These are phyloP conservation scores for Nephila pilipes DNA, from an alignment of 1,140 invertebrate species.

Conservation along the genomic window DNA sequence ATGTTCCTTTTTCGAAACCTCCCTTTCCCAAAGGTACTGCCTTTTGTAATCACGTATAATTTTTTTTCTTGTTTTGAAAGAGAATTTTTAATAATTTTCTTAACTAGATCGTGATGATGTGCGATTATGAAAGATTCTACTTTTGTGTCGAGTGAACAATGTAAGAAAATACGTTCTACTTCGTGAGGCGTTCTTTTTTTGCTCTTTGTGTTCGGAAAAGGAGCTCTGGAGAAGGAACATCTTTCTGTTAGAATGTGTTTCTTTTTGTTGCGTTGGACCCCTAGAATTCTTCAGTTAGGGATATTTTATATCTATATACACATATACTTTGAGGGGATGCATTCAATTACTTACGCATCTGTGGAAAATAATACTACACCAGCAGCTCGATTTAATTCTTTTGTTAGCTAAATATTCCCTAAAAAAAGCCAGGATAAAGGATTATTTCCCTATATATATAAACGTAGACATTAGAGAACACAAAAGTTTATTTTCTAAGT, in stretches of 20 bases:
- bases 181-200: not conserved
- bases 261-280: conserved; percentile 55
- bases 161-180: not conserved
- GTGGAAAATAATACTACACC: not conserved
- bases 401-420: not conserved
- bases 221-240: conserved; percentile 18
- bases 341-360: not conserved
- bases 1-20: not conserved
- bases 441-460: not conserved
- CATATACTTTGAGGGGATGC: conserved; percentile 38
- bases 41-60: not conserved
- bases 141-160: not conserved
- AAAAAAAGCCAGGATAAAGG: not conserved
- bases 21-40: not conserved
- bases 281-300: conserved; percentile 16
- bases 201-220: not conserved
- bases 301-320: conserved; percentile 6
- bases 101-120: not conserved
- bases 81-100: not conserved
- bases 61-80: not conserved
- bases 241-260: not conserved
- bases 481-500: not conserved
- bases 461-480: not conserved
- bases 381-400: not conserved
- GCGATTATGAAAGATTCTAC: not conserved